These are phyloP conservation scores for Ascidia mentula DNA, from an alignment of 23 tunicate genomes.

Conservation along the genomic window DNA sequence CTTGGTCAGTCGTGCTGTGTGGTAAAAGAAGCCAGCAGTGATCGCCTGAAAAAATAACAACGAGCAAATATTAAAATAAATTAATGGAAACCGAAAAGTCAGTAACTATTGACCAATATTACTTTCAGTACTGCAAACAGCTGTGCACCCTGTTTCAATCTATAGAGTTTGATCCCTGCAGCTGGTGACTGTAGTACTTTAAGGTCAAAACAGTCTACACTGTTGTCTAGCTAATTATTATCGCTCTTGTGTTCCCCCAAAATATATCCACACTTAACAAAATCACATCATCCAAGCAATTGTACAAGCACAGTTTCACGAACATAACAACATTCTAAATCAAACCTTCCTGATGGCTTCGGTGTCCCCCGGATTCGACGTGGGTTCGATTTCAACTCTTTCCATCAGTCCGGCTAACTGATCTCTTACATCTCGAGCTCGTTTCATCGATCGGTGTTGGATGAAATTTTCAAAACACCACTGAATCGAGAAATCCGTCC, in stretches of 20 bases:
- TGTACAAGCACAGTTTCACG: background rate
- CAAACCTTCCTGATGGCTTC: conserved; percentile 82
- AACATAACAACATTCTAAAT: background rate
- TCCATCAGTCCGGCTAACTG: conserved; percentile 99
- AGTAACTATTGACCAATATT: no score
- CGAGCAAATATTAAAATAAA: no score
- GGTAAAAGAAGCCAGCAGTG: conserved; percentile 99
- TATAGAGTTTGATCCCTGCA: no score
- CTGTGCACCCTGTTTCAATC: no score
- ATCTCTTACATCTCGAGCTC: conserved; percentile 96
- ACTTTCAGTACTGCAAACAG: no score
- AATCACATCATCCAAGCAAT: background rate
- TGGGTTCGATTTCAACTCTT: conserved; percentile 97
- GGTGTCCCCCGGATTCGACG: conserved; percentile 70
- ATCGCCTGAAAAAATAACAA: conserved; percentile 57
- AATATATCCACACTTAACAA: no score
- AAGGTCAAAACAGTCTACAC: no score
- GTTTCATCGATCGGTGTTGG: conserved; percentile 97
- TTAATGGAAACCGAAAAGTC: no score
- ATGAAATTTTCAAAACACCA: conserved; percentile 99
- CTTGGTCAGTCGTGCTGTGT: conserved; percentile 77
- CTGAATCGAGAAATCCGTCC: conserved; percentile 83
- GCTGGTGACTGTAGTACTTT: no score
- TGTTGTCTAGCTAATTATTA: no score
- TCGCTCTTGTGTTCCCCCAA: no score